Percentiles rank a stretch among this genome's conserved stretches.
Conservation (phyloP, 2,888 invertebrate genomes). For the Psylliodes chrysocephalus region DNA sequence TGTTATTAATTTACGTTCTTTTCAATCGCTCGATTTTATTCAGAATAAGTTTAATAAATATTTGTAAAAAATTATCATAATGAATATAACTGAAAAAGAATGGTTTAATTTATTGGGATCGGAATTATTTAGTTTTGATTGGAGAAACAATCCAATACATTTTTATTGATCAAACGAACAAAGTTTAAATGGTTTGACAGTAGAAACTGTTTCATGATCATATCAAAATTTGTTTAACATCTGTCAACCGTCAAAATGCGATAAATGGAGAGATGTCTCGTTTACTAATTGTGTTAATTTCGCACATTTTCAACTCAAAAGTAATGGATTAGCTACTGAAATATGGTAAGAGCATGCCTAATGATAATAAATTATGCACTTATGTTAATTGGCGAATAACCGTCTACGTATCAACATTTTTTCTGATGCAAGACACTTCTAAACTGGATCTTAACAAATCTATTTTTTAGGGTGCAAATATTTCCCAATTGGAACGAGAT, state of each 20-base stretch:
- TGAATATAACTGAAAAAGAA: too few species aligned
- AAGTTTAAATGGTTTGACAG: background rate
- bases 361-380: background rate
- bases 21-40: too few species aligned
- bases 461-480: conserved; percentile 91
- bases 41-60: too few species aligned
- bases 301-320: conserved; percentile 61
- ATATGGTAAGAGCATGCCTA: conserved; percentile 58
- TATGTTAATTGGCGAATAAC: background rate
- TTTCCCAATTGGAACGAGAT: conserved; percentile 99
- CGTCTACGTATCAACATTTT: conserved; percentile 14
- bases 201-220: background rate
- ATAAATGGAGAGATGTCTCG: conserved; percentile 63
- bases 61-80: too few species aligned
- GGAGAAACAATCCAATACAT: too few species aligned
- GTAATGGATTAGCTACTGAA: conserved; percentile 63
- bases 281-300: conserved; percentile 61
- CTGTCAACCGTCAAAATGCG: conserved; percentile 62
- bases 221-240: conserved; percentile 50
- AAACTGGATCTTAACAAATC: conserved; percentile 31
- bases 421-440: conserved; percentile 26
- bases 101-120: too few species aligned
- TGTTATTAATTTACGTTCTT: too few species aligned
- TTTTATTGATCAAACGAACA: background rate
- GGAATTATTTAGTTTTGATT: too few species aligned